Evolutionary conservation across 2,797 vertebrate genomes (phyloP), one percentile per base, ranked within the genome.

Genomic region (Miichthys miiuy): DNA sequence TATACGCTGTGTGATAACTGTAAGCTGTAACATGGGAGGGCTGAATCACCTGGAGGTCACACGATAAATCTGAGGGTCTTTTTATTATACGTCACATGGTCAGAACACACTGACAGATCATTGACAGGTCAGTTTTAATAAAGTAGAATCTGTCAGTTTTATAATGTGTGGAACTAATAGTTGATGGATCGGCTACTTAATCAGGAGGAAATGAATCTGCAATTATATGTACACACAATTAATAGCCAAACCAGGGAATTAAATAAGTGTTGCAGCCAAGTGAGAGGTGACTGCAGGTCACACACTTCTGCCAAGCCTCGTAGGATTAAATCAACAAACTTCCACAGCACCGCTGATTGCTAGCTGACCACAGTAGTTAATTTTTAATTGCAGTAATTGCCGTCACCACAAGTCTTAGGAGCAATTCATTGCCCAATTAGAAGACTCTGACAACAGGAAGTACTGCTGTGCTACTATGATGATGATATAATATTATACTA

Each of bases 361-460:
- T 68, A 11, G 66, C 16, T 20, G 7, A 20, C 16, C 27, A 1
- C 64, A 63, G 10, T 13, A 25, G 27, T 51, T n/a, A 0, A 41
- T 47, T 50, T 61, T 58, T 68, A 72, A 76, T 68, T 72, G 58
- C 72, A 20, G 44, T 56, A 3, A 77, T 74, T 75, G 52, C 48
- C 21, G 52, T 44, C 67, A 58, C 65, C n/a, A 10, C 5, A 1
- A 66, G 47, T 86, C 77, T 48, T 77, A 20, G 21, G 67, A 64
- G 83, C 67, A 27, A 80, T 25, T 54, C 20, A 63, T 18, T 42
- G 51, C 34, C 82, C 72, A 70, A 79, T 79, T 84, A 82, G 50
- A 57, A 44, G 34, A 46, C 27, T 12, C 14, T 52, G 0, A 13
- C 20, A 75, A 66, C 50, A 67, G 12, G 62, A 77, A 74, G 70